Evolutionary conservation across 2,797 vertebrate genomes (phyloP).

Genomic region (Sarcophilus harrisii): DNA sequence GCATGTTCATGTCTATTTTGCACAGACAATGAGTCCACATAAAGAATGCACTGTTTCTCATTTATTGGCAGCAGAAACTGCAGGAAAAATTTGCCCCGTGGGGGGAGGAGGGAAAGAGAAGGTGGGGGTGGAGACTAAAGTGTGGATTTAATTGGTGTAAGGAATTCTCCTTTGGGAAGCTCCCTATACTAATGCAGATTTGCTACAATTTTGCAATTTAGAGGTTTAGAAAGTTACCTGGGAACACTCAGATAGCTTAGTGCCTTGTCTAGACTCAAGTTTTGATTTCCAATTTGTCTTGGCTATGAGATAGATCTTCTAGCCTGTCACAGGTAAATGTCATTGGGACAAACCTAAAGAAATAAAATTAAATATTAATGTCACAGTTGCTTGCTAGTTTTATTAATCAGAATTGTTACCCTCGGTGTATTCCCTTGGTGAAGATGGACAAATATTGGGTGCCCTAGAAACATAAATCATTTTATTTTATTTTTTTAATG

Average conservation of each 20-base stretch:
- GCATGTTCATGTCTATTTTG: constrained; percentile 14
- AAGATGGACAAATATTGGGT: background rate
- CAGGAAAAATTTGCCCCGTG: constrained; percentile 2
- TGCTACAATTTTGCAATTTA: background rate
- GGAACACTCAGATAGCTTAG: background rate
- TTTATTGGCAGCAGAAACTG: constrained; percentile 21
- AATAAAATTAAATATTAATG: constrained; percentile 5
- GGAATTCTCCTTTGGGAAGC: background rate
- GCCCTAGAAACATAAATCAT: background rate
- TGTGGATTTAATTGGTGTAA: constrained; percentile 13
- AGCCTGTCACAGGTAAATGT: background rate
- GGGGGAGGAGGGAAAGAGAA: background rate
- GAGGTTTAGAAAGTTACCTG: background rate
- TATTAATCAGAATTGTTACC: background rate
- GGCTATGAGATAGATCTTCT: background rate
- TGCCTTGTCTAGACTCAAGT: background rate
- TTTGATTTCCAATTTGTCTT: background rate
- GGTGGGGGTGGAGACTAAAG: background rate
- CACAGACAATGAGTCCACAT: background rate
- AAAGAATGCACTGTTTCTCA: background rate
- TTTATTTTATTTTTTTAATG: constrained; percentile 17
- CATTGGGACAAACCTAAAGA: constrained; percentile 22
- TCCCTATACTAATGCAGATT: constrained; percentile 23
- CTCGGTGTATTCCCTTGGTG: constrained; percentile 24
- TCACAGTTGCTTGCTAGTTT: background rate